A percentile compares a stretch with the other conserved stretches of the same genome.
phyloP scores from a whole-genome alignment of 2,888 invertebrate species.

The Ophraella communa region DNA sequence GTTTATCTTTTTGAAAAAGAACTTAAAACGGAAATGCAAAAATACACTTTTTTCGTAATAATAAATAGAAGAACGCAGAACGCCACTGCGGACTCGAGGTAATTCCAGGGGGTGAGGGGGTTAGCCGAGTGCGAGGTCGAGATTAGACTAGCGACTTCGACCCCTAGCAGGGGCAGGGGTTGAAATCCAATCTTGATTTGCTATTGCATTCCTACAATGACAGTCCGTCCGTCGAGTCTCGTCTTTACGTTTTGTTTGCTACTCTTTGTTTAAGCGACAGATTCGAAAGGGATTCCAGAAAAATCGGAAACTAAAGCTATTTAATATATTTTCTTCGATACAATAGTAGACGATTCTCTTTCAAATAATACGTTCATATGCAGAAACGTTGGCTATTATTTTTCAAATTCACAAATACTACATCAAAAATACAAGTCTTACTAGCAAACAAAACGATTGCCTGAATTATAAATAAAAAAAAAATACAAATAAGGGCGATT shows the following conservation, averaged over 20 bases:
- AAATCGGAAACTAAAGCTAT: slow-evolving; percentile 27
- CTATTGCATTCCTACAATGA: slow-evolving; percentile 62
- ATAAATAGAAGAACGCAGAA: slow-evolving; percentile 15
- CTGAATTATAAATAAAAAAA: too few species aligned
- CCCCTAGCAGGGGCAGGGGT: slow-evolving; percentile 52
- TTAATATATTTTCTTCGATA: slow-evolving; percentile 29
- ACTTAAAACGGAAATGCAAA: too few species aligned
- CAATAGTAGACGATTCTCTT: slow-evolving; percentile 13
- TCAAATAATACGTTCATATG: slow-evolving; percentile 1
- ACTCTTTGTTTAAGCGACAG: slow-evolving; percentile 58
- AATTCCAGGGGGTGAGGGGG: slow-evolving; percentile 37
- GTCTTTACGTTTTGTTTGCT: slow-evolving; percentile 51
- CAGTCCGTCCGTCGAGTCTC: slow-evolving; percentile 52
- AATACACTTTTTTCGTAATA: not conserved
- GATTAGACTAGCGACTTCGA: slow-evolving; percentile 60
- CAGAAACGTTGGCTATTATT: not conserved
- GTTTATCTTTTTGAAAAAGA: too few species aligned
- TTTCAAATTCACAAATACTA: too few species aligned
- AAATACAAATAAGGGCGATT: too few species aligned
- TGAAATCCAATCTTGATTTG: slow-evolving; percentile 62
- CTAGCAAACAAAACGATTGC: too few species aligned
- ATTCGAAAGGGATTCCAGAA: slow-evolving; percentile 46
- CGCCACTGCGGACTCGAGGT: slow-evolving; percentile 31
- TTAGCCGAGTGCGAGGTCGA: slow-evolving; percentile 58
- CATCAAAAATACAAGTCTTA: too few species aligned